These are phyloP conservation scores for Neodiprion fabricii DNA, from an alignment of 1,140 invertebrate species.

Conservation along the genomic window DNA sequence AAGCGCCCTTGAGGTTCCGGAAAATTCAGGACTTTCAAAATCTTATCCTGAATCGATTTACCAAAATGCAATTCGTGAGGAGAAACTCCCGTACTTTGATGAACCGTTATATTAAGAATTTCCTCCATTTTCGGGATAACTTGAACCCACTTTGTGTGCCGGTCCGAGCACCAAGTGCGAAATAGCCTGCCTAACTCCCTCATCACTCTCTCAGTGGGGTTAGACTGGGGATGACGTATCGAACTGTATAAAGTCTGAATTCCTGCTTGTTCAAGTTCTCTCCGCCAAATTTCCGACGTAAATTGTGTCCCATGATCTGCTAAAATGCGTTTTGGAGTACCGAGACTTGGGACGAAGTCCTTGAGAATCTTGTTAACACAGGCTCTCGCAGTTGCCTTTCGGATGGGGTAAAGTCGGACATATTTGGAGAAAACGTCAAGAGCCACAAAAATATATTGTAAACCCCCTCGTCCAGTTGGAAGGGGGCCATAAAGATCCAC, in stretches of 20 bases:
- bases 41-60: constrained; percentile 23
- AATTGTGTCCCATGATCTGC: constrained; percentile 27
- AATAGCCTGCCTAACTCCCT: constrained; percentile 38
- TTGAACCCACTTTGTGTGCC: constrained; percentile 26
- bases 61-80: constrained; percentile 32
- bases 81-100: constrained; percentile 39
- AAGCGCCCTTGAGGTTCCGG: neutral
- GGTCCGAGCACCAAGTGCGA: constrained; percentile 31
- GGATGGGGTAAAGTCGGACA: constrained; percentile 36
- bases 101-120: constrained; percentile 43
- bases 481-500: constrained; percentile 39
- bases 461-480: constrained; percentile 25
- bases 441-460: constrained; percentile 37
- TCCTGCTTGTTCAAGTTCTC: constrained; percentile 22
- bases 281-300: constrained; percentile 18
- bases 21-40: constrained; percentile 16
- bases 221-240: constrained; percentile 35
- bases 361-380: constrained; percentile 15
- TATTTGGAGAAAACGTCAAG: constrained; percentile 42
- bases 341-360: neutral
- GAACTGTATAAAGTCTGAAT: constrained; percentile 33
- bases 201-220: constrained; percentile 38
- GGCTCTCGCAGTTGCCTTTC: constrained; percentile 29
- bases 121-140: constrained; percentile 31
- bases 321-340: constrained; percentile 5